These are phyloP conservation scores for Electrona antarctica DNA, from an alignment of 2,113 vertebrate genomes.

Conservation along the genomic window DNA sequence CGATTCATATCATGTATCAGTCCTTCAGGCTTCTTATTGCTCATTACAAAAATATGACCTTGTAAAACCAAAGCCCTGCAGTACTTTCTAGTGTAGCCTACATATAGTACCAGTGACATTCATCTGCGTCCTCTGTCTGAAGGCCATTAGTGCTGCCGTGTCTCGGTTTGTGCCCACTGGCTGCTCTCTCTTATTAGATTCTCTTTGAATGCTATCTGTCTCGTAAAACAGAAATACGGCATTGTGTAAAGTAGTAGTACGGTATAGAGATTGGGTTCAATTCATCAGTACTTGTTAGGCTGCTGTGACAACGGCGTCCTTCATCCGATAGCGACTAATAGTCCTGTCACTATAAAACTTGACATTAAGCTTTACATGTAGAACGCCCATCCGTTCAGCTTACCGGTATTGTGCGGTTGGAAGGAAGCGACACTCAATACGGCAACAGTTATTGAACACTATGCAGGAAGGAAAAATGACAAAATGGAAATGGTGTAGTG, in stretches of 20 bases:
- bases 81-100: not conserved
- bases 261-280: slow-evolving; percentile 23
- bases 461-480: slow-evolving; percentile 49
- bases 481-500: slow-evolving; percentile 65
- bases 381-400: slow-evolving; percentile 42
- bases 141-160: slow-evolving; percentile 45
- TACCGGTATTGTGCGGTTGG: slow-evolving; percentile 21
- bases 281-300: slow-evolving; percentile 15
- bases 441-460: slow-evolving; percentile 32
- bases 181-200: slow-evolving; percentile 43
- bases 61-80: slow-evolving; percentile 51
- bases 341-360: slow-evolving; percentile 54
- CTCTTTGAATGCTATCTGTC: slow-evolving; percentile 43
- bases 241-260: slow-evolving; percentile 39
- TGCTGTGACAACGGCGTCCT: slow-evolving; percentile 28
- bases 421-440: slow-evolving; percentile 24
- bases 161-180: slow-evolving; percentile 45
- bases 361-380: slow-evolving; percentile 66
- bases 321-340: not conserved
- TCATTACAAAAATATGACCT: slow-evolving; percentile 58
- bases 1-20: slow-evolving; percentile 62
- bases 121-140: slow-evolving; percentile 39
- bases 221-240: slow-evolving; percentile 54
- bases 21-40: slow-evolving; percentile 34
- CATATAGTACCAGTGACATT: slow-evolving; percentile 22